Base-by-base conservation (phyloP, 2,113 vertebrate species). In the Rhea americana region DNA sequence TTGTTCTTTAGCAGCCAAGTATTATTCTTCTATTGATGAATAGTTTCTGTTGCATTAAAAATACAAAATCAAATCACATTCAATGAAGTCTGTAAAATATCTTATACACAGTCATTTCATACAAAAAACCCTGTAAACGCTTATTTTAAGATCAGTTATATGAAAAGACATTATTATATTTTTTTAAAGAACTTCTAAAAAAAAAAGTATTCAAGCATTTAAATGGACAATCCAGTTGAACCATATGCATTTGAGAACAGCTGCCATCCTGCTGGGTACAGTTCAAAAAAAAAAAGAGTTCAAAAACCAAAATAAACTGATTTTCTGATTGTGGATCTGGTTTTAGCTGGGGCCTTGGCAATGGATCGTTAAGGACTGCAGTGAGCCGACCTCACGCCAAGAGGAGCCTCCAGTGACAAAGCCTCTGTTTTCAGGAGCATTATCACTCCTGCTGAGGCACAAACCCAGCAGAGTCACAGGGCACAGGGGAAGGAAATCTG, bases 401-500 rank as follows among this genome's bases (percentile, higher is more conserved):
- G 16, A 87, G 7, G 3, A 56, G 20, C 20, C 11, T 83, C 74
- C 41, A 59, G 7, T 12, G 45, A 75, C 16, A 15, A 30, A 39
- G 5, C 7, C 37, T 30, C 24, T 35, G 10, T 7, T 85, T 21
- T 28, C 11, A 4, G 13, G 21, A 68, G 8, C 17, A 16, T 11
- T 25, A 24, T 7, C 35, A 13, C 22, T 53, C 4, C 4, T 11
- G 2, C 13, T 39, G 22, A 4, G 66, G 26, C 10, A 61, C 41
- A 83, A 79, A 19, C 0, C 6, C 86, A 8, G 17, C 21, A 89
- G 47, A 72, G 63, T 4, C 1, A 32, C 59, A 50, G 15, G 14
- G 24, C 4, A 20, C 32, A 21, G 13, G 53, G 53, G 19, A 5
- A 5, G 22, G 21, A 10, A 12, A 48, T 0, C 2, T 25, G 6